Evolutionary conservation across 35 echinoderm and acorn worm genomes (phyloP), one percentile per base, ranked within the genome.

Genomic region (Stichopus chloronotus): DNA sequence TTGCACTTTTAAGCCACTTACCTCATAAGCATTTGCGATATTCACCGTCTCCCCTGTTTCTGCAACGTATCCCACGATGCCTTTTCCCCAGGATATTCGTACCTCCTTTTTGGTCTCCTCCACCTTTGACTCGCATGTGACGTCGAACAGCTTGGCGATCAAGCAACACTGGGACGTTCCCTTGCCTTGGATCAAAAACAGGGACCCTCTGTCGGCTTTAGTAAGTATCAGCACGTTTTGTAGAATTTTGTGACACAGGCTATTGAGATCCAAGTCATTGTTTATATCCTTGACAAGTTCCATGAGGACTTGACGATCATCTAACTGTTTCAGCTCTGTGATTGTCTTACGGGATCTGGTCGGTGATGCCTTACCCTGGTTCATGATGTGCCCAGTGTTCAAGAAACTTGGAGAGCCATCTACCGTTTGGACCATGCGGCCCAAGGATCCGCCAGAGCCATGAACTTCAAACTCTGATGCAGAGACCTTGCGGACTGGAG

Each of bases 21-120:
- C 97, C 95, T 99, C 97, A 91, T 99, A 99, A 72, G 97, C 97
- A 92, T 99, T 96, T 72, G 97, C 97, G 76, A 99, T 99, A 87
- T 99, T 99, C 76, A 99, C 97, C n/a, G 93, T 93, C 72, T 99
- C 97, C 78, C 95, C 97, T 0, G 97, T 99, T 58, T 99, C 93
- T 16, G 97, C 97, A 12, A 99, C 97, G 90, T 99, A 99, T 96
- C 97, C 97, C 76, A 99, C 94, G 71, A 99, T 99, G 56, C 97
- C 97, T 88, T 99, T 99, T n/a, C 95, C 95, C 97, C 97, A 99
- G 14, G 93, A 63, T 55, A 99, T 93, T 5, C 95, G 91, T 9
- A 99, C 92, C 92, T 99, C 95, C 56, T 99, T 93, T 24, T 92
- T 85, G 14, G 95, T 93, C 92, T 96, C 95, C 92, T 99, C 97